These are phyloP conservation scores for Hydractinia echinata DNA, from an alignment of 30 jellyfish, hydroid and myxozoan species.

Conservation along the genomic window DNA sequence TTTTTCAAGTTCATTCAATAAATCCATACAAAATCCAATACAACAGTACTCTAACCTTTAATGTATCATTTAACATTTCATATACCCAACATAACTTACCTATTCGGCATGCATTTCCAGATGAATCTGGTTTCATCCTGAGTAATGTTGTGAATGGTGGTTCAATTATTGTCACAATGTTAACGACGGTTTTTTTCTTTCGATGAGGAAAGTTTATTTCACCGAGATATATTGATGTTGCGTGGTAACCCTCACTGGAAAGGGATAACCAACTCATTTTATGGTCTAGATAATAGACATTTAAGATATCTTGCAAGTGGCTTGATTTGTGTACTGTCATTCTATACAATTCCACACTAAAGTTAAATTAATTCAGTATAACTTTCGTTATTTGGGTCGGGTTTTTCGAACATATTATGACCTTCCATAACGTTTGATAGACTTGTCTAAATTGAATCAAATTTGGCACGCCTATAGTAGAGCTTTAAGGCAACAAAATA, in stretches of 20 bases:
- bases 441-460: too few relatives aligned
- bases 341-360: too few relatives aligned
- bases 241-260: background rate
- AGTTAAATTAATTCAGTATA: too few relatives aligned
- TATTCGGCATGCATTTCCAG: background rate
- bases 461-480: too few relatives aligned
- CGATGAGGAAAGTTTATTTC: background rate
- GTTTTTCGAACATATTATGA: too few relatives aligned
- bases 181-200: background rate
- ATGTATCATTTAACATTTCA: background rate
- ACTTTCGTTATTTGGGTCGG: too few relatives aligned
- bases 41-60: slow-evolving; percentile 32
- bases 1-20: slow-evolving; percentile 30
- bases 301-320: too few relatives aligned
- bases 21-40: slow-evolving; percentile 49
- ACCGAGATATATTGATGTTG: background rate
- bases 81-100: background rate
- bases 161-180: slow-evolving; percentile 1
- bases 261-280: background rate
- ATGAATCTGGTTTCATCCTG: background rate
- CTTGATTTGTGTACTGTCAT: too few relatives aligned
- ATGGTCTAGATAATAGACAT: background rate
- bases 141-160: background rate
- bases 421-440: too few relatives aligned
- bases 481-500: too few relatives aligned